Evolutionary conservation across 2,888 invertebrate species (phyloP).

Genomic region (Poecilus cupreus): DNA sequence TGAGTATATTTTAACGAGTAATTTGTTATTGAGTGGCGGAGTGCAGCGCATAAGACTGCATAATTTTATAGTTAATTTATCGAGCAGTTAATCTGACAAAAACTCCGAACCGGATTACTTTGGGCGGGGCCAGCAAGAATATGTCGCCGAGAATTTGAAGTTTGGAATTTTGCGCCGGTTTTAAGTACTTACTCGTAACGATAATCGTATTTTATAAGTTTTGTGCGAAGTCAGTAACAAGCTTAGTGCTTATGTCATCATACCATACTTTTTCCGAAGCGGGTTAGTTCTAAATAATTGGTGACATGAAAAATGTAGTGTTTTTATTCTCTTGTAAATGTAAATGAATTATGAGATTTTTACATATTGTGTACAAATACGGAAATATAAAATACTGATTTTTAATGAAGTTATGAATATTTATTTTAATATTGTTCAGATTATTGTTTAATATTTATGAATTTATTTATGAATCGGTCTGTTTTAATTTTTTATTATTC

Average conservation of each 20-base stretch:
- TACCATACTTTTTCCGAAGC: neutral
- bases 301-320: neutral
- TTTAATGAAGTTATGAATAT: neutral
- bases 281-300: slow-evolving; percentile 1
- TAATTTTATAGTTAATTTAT: slow-evolving; percentile 44
- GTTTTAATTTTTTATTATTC: neutral
- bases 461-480: neutral
- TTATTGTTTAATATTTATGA: neutral
- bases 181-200: slow-evolving; percentile 37
- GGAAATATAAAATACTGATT: neutral
- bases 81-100: slow-evolving; percentile 34
- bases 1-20: neutral
- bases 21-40: slow-evolving; percentile 7
- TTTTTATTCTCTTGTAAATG: neutral
- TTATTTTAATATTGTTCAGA: slow-evolving; percentile 2
- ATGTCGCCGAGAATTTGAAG: slow-evolving; percentile 32
- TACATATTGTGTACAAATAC: neutral
- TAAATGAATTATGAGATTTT: slow-evolving; percentile 6
- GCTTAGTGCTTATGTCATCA: slow-evolving; percentile 50
- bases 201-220: slow-evolving; percentile 54
- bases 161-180: slow-evolving; percentile 33
- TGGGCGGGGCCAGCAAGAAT: slow-evolving; percentile 4
- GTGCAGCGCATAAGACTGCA: neutral
- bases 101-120: slow-evolving; percentile 8
- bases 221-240: slow-evolving; percentile 46